Base-by-base conservation (phyloP, 2,113 vertebrate genomes). In the Eidolon helvum region DNA sequence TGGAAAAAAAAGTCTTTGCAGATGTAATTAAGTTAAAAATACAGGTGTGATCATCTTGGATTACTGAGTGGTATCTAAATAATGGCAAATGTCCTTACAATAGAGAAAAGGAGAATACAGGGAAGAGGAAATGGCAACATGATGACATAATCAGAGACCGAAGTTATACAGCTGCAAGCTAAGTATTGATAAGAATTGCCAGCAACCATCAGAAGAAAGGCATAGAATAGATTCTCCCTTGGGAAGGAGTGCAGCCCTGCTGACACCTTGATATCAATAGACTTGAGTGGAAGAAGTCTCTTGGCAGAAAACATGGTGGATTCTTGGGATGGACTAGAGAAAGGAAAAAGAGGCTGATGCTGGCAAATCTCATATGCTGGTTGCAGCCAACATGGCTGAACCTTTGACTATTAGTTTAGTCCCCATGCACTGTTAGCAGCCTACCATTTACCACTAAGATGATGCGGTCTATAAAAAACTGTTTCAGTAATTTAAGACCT, bases 381-480 rank as follows among this genome's bases (percentile, higher is more conserved):
- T 40, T n/a, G 28, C 24, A 45, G 33, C 21, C 48, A 71, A 38
- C 9, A 10, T 14, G 38, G 8, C 30, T 53, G 19, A 92, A 33
- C 4, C 35, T 61, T 2, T 78, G 19, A 30, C 53, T 90, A 16
- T 66, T 30, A n/a, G 1, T 38, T 61, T 59, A 66, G 22, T 57
- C 1, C 8, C 10, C n/a, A 7, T 2, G 8, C 5, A 10, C 2
- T 4, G 2, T 33, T 18, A 77, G 6, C 3, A 84, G 3, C 43
- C 28, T 57, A 30, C 4, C 2, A 0, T 26, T 94, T 2, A 22
- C 15, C 30, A 68, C 15, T 65, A 79, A 75, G 7, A 38, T 28
- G 21, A 18, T 15, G 19, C 21, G 21, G 22, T 1, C 21, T 80
- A 43, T 43, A 80, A 40, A 61, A 30, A 82, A 55, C 43, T 59